Conservation (phyloP, 2,888 invertebrate genomes). For the Aporophyla nigra region DNA sequence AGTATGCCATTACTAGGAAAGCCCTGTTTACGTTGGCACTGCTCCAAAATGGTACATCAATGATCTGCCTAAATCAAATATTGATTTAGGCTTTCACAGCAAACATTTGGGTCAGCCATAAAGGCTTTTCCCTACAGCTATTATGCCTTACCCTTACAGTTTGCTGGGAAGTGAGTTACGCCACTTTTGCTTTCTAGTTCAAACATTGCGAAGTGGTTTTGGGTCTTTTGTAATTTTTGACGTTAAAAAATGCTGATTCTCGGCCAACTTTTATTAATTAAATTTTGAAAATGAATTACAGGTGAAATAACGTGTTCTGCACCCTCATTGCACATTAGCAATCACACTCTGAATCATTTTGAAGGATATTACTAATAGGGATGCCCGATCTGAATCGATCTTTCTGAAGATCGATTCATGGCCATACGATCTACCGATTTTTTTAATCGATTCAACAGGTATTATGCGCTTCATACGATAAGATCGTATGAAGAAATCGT, state of each 20-base stretch:
- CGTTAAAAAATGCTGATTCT: too few relatives aligned
- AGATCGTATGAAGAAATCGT: too few relatives aligned
- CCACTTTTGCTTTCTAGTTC: background rate
- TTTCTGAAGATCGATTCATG: too few relatives aligned
- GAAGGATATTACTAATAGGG: too few relatives aligned
- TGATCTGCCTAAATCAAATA: constrained; percentile 37
- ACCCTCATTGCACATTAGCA: too few relatives aligned
- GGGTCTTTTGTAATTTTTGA: background rate
- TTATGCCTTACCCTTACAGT: background rate
- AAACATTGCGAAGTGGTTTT: background rate
- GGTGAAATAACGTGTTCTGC: background rate
- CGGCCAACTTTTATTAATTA: too few relatives aligned
- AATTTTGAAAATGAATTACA: background rate
- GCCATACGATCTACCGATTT: too few relatives aligned
- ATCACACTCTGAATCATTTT: too few relatives aligned
- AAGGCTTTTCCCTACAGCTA: background rate
- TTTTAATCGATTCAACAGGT: too few relatives aligned
- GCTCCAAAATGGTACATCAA: constrained; percentile 60
- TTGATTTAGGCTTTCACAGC: constrained; percentile 35
- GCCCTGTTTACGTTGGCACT: constrained; percentile 63
- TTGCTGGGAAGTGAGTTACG: background rate
- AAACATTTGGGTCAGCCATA: constrained; percentile 22
- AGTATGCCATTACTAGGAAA: constrained; percentile 71
- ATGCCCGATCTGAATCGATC: too few relatives aligned
- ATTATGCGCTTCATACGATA: too few relatives aligned